Evolutionary conservation across 1,140 invertebrate species (phyloP).

Genomic region (Panagrolaimus sp.): DNA sequence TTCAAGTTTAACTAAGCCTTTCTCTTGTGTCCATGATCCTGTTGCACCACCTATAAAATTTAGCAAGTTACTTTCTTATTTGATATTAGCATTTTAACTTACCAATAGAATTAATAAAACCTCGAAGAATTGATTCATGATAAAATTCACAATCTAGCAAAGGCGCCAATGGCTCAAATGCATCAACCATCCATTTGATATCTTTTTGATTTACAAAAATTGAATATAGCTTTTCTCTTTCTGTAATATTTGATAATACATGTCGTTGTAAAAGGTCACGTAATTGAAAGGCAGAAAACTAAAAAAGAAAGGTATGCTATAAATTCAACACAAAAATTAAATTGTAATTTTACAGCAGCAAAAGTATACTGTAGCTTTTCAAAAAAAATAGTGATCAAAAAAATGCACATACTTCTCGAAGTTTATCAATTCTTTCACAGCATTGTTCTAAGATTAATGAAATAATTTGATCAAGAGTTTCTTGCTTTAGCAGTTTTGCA

Average conservation of each 20-base stretch:
- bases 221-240: too few relatives aligned
- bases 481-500: too few relatives aligned
- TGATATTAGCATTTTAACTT: too few relatives aligned
- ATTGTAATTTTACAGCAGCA: too few relatives aligned
- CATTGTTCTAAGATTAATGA: background rate
- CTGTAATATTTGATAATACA: too few relatives aligned
- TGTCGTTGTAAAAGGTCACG: background rate
- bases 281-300: background rate
- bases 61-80: too few relatives aligned
- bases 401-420: background rate
- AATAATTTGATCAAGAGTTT: background rate
- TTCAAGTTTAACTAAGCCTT: background rate
- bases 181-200: conserved; percentile 7
- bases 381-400: too few relatives aligned
- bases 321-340: too few relatives aligned
- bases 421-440: conserved; percentile 6
- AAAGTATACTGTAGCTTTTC: too few relatives aligned
- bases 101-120: conserved; percentile 1
- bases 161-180: background rate
- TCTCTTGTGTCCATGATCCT: background rate
- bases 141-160: background rate
- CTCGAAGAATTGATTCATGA: background rate
- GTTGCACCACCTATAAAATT: background rate
- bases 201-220: background rate
- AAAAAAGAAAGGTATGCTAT: too few relatives aligned